These are phyloP conservation scores for Serinus canaria DNA, from an alignment of 2,113 vertebrate genomes.

Conservation along the genomic window DNA sequence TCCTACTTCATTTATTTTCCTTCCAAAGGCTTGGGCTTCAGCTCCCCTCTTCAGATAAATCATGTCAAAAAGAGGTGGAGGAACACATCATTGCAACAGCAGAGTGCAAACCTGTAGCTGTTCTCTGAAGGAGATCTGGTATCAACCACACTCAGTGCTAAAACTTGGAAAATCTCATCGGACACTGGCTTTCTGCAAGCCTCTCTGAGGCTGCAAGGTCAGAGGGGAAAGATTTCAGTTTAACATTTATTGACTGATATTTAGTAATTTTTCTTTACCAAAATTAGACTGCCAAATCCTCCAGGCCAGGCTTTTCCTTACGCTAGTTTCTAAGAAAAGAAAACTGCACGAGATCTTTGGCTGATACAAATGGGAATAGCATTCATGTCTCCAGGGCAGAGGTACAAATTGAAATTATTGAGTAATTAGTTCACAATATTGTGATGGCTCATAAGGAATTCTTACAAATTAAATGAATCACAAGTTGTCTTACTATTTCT, in stretches of 20 bases:
- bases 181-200: neutral
- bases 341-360: neutral
- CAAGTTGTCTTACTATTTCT: neutral
- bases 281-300: neutral
- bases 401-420: neutral
- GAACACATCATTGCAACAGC: neutral
- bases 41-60: neutral
- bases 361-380: neutral
- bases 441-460: neutral
- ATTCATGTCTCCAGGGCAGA: neutral
- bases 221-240: neutral
- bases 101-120: neutral
- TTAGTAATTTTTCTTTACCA: neutral
- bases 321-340: neutral
- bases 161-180: neutral
- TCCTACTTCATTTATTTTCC: neutral
- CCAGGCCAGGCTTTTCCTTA: neutral
- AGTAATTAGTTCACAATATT: neutral
- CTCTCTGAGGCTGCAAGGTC: neutral
- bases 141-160: accelerated
- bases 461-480: neutral
- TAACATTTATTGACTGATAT: neutral
- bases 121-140: neutral
- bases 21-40: neutral
- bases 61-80: neutral